phyloP scores from a whole-genome alignment of 2,888 invertebrate species.

The Trilocha varians region DNA sequence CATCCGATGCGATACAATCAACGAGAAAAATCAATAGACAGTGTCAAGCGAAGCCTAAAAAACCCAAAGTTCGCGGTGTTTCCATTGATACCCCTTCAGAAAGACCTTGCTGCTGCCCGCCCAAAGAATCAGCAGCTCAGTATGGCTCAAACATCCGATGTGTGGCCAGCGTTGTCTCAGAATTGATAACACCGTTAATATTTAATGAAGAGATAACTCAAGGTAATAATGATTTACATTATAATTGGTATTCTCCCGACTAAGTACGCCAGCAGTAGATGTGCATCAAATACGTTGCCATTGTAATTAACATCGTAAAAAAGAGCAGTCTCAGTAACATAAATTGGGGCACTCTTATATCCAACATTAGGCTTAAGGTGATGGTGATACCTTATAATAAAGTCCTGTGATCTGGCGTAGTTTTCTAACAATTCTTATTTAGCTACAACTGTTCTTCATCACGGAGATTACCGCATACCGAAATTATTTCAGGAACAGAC shows the following conservation, averaged over 20 bases:
- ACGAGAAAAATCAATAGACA: constrained; percentile 9
- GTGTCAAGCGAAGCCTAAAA: constrained; percentile 9
- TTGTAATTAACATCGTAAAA: too few species aligned
- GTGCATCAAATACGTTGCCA: too few species aligned
- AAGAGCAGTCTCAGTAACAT: too few species aligned
- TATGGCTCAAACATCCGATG: constrained; percentile 7
- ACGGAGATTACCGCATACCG: too few species aligned
- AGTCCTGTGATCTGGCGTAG: too few species aligned
- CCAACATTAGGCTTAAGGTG: too few species aligned
- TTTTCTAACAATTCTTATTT: too few species aligned
- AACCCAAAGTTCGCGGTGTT: constrained; percentile 9
- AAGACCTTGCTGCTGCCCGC: constrained; percentile 32
- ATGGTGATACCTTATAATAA: too few species aligned
- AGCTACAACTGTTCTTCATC: too few species aligned
- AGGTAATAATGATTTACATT: constrained; percentile 14
- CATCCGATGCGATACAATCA: neutral
- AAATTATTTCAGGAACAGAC: constrained; percentile 9
- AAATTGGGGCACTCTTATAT: too few species aligned
- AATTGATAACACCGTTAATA: constrained; percentile 26
- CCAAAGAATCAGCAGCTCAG: constrained; percentile 4
- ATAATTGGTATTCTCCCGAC: neutral
- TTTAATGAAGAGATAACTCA: constrained; percentile 22
- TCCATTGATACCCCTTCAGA: constrained; percentile 35
- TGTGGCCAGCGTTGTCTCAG: constrained; percentile 21
- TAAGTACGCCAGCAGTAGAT: too few species aligned